Percentiles rank a stretch among this genome's conserved stretches.
phyloP scores from a whole-genome alignment of 2,113 vertebrate species.

The Corydoras sp. region DNA sequence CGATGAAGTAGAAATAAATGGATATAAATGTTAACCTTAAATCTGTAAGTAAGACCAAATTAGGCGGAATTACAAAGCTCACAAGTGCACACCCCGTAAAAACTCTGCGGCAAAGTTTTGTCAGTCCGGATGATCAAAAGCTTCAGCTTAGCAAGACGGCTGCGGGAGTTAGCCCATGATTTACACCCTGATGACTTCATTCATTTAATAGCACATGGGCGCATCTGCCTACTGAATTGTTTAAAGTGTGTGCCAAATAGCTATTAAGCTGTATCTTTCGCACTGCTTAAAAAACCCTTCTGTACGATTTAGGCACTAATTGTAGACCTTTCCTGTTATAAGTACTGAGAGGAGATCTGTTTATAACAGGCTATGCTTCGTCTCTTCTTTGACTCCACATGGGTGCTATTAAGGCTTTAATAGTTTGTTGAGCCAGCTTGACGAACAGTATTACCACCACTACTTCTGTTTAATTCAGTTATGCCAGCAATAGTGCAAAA shows the following conservation, averaged over 20 bases:
- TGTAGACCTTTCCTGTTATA: conserved; percentile 58
- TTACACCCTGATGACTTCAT: conserved; percentile 29
- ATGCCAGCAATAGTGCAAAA: too few relatives aligned
- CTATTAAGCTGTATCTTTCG: conserved; percentile 33
- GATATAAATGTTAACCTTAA: too few relatives aligned
- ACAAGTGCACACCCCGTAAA: not conserved
- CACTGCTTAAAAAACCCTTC: conserved; percentile 1
- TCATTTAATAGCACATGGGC: conserved; percentile 20
- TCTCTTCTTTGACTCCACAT: too few relatives aligned
- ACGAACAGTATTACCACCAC: too few relatives aligned
- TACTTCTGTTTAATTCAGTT: too few relatives aligned
- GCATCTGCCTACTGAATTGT: conserved; percentile 5
- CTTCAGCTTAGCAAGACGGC: not conserved
- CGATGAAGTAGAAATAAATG: too few relatives aligned
- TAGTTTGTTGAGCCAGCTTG: too few relatives aligned
- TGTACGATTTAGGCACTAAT: conserved; percentile 34
- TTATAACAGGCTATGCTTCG: conserved; percentile 3
- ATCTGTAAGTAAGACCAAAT: too few relatives aligned
- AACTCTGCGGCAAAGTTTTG: not conserved
- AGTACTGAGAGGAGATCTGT: conserved; percentile 62
- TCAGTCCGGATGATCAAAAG: conserved; percentile 22
- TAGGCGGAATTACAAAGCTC: not conserved
- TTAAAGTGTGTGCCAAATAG: conserved; percentile 29
- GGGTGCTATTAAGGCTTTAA: too few relatives aligned
- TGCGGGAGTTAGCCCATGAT: conserved; percentile 15